Evolutionary conservation across 2,888 invertebrate species (phyloP).

Genomic region (Zaprionus obscuricornis): DNA sequence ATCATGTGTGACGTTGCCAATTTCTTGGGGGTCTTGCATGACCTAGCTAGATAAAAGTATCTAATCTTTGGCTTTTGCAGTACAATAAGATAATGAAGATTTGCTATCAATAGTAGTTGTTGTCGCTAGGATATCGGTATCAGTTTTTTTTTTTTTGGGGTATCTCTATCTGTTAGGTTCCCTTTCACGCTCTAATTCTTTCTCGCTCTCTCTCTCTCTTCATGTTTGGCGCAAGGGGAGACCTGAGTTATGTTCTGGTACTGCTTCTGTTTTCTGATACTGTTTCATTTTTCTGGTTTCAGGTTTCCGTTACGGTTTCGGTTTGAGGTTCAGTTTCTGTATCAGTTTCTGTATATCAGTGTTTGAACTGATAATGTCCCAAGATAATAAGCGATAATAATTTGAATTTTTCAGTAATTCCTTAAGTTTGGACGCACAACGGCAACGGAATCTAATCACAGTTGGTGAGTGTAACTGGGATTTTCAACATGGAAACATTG

Average conservation of each 20-base stretch:
- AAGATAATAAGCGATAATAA: conserved; percentile 83
- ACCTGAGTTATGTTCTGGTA: conserved; percentile 32
- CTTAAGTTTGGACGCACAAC: conserved; percentile 79
- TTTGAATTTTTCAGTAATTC: conserved; percentile 82
- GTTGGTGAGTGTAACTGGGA: conserved; percentile 82
- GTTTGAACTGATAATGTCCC: conserved; percentile 83
- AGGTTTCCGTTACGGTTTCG: too few species aligned
- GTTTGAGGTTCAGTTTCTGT: conserved; percentile 31
- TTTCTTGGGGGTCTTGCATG: conserved; percentile 57
- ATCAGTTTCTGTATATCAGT: conserved; percentile 81
- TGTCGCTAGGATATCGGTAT: conserved; percentile 74
- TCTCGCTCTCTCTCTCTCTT: too few species aligned
- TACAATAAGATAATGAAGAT: conserved; percentile 82
- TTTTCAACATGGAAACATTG: conserved; percentile 79
- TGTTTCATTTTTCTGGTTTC: too few species aligned
- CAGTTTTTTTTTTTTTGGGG: conserved; percentile 72
- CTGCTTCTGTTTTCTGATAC: conserved; percentile 52
- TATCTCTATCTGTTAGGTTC: conserved; percentile 56
- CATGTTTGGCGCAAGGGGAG: too few species aligned
- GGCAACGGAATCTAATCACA: conserved; percentile 81
- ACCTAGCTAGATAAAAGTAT: conserved; percentile 83
- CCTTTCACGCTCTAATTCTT: conserved; percentile 23
- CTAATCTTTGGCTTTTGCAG: conserved; percentile 81
- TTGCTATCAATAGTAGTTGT: conserved; percentile 77
- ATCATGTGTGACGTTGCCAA: conserved; percentile 61